Conservation (phyloP, 2,797 vertebrate species). For the Sebastes hopkinsi region DNA sequence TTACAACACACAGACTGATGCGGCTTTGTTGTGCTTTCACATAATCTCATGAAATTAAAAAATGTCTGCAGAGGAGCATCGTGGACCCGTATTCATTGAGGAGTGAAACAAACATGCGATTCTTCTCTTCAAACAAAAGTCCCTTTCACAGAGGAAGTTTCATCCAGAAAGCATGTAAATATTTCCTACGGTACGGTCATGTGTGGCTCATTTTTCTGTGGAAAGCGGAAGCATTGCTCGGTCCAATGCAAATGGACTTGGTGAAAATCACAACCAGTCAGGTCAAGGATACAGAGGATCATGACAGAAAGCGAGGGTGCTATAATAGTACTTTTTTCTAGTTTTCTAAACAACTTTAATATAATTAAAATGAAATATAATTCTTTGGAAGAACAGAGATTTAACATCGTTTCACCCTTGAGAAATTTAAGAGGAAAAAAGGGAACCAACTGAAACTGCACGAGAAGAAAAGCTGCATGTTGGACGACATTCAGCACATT, state of each 20-base stretch:
- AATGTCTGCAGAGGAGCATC: neutral
- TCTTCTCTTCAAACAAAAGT: conserved; percentile 31
- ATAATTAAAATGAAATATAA: too few species aligned
- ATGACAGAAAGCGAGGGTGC: neutral
- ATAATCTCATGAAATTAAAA: neutral
- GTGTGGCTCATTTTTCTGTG: neutral
- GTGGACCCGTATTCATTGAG: neutral
- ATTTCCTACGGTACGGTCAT: neutral
- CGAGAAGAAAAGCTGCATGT: neutral
- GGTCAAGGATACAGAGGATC: neutral
- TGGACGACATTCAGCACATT: neutral
- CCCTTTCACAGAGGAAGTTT: conserved; percentile 9
- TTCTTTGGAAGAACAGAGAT: too few species aligned
- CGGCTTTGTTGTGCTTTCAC: neutral
- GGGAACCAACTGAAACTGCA: neutral
- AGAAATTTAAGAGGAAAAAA: neutral
- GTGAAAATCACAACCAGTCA: too few species aligned
- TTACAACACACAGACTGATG: neutral
- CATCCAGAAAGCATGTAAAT: neutral
- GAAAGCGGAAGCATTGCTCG: neutral
- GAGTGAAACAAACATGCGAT: conserved; percentile 8
- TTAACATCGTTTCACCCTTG: neutral
- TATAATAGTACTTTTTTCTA: neutral
- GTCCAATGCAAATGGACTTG: neutral
- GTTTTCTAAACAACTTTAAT: neutral